A percentile compares a stretch with the other conserved stretches of the same genome.
Conservation (phyloP, 2,797 vertebrate genomes). For the Darevskia nairensis region DNA sequence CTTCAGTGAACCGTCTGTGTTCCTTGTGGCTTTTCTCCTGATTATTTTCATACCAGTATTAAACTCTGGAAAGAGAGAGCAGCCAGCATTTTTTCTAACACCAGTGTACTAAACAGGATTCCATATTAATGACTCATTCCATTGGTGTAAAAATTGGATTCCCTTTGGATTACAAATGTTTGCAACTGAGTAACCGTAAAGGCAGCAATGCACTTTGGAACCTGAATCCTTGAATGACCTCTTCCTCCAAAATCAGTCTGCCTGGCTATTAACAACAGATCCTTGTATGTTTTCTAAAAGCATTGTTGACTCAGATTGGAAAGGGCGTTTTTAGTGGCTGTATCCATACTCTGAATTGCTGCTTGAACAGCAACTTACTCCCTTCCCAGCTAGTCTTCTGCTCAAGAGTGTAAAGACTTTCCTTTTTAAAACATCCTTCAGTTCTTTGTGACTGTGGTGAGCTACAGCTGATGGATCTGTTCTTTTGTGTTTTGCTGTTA, state of each 20-base stretch:
- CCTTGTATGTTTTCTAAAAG: not conserved
- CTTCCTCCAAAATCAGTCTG: not conserved
- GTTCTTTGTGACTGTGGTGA: not conserved
- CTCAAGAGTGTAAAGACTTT: not conserved
- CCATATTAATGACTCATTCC: not conserved
- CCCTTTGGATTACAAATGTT: not conserved
- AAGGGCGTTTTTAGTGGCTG: not conserved
- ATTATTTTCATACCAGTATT: not conserved
- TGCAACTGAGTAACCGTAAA: not conserved
- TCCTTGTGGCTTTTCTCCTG: not conserved
- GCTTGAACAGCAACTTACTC: not conserved
- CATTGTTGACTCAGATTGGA: not conserved
- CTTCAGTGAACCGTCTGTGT: not conserved
- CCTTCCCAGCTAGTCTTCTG: not conserved
- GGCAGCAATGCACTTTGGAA: not conserved
- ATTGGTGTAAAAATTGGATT: not conserved
- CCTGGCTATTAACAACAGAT: not conserved
- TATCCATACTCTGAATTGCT: not conserved
- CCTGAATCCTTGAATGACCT: not conserved
- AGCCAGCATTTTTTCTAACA: not conserved
- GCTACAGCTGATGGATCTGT: not conserved
- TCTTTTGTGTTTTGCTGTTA: not conserved
- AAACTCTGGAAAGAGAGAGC: not conserved
- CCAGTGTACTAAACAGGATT: conserved; percentile 8
- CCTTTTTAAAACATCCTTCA: not conserved